These are phyloP conservation scores for Oryzias celebensis DNA, from an alignment of 2,113 vertebrate species.

Conservation along the genomic window DNA sequence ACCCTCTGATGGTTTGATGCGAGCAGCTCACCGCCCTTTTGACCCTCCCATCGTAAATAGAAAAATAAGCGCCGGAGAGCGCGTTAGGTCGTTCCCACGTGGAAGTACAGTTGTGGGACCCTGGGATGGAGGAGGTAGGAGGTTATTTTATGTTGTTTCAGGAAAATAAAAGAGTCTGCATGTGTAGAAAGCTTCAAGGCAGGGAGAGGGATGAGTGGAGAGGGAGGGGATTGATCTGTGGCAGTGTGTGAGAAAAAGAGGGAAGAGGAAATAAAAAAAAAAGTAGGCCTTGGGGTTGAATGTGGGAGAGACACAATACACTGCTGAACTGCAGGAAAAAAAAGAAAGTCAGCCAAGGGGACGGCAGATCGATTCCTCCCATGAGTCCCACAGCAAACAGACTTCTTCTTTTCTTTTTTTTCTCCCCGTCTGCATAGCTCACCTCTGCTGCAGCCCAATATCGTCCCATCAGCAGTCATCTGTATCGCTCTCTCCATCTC, in stretches of 20 bases:
- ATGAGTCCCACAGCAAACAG: slow-evolving; percentile 69
- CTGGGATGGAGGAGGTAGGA: slow-evolving; percentile 11
- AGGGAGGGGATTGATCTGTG: slow-evolving; percentile 62
- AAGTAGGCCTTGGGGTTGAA: slow-evolving; percentile 55
- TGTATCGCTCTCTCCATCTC: slow-evolving; percentile 36
- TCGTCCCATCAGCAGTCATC: slow-evolving; percentile 66
- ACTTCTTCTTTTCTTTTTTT: slow-evolving; percentile 28
- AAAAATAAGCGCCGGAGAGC: slow-evolving; percentile 50
- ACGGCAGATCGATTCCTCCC: slow-evolving; percentile 72
- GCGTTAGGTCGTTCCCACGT: slow-evolving; percentile 45
- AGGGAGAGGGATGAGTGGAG: slow-evolving; percentile 33
- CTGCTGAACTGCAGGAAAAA: slow-evolving; percentile 59
- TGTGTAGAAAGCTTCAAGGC: slow-evolving; percentile 8
- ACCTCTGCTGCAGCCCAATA: slow-evolving; percentile 65
- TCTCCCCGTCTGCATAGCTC: slow-evolving; percentile 47
- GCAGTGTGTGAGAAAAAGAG: slow-evolving; percentile 63
- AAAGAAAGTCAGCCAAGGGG: slow-evolving; percentile 64
- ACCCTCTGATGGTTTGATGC: slow-evolving; percentile 41
- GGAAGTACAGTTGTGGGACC: slow-evolving; percentile 41
- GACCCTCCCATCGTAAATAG: slow-evolving; percentile 52
- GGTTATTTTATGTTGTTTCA: slow-evolving; percentile 46
- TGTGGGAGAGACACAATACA: slow-evolving; percentile 58
- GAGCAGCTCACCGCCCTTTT: slow-evolving; percentile 23
- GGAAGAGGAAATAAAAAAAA: slow-evolving; percentile 37
- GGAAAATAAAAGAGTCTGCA: slow-evolving; percentile 11